These are phyloP conservation scores for Dendrolimus houi DNA, from an alignment of 2,888 invertebrate genomes.

Conservation along the genomic window DNA sequence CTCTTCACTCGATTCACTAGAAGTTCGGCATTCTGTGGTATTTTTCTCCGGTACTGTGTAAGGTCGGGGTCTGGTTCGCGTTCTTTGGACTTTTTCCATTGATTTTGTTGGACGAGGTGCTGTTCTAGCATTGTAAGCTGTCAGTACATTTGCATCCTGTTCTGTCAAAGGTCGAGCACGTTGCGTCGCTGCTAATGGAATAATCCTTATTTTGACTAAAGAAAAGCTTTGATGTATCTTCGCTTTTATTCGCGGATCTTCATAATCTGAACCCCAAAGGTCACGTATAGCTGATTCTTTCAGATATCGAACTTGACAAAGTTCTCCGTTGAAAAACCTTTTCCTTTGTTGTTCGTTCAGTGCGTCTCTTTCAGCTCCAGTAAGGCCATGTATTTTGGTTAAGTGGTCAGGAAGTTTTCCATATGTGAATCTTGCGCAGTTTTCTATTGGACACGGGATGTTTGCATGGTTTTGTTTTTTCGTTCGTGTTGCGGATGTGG, in stretches of 20 bases:
- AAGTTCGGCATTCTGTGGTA: constrained; percentile 47
- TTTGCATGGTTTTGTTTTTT: constrained; percentile 74
- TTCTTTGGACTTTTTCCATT: constrained; percentile 32
- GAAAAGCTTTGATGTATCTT: constrained; percentile 71
- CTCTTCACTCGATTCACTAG: constrained; percentile 69
- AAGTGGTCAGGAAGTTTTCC: constrained; percentile 71
- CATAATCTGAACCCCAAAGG: constrained; percentile 68
- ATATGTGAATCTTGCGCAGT: constrained; percentile 71
- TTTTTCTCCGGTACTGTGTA: constrained; percentile 50
- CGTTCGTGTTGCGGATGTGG: constrained; percentile 46
- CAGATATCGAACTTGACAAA: constrained; percentile 67
- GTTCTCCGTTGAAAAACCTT: constrained; percentile 71
- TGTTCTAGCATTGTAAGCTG: constrained; percentile 70
- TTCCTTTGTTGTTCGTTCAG: constrained; percentile 71
- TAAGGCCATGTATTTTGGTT: constrained; percentile 68
- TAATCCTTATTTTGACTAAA: constrained; percentile 68
- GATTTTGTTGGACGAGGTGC: constrained; percentile 55
- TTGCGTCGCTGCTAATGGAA: constrained; percentile 65
- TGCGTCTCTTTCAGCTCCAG: constrained; percentile 63
- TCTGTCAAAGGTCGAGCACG: constrained; percentile 63
- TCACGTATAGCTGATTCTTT: constrained; percentile 72
- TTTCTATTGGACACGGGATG: constrained; percentile 71
- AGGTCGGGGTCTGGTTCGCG: constrained; percentile 51
- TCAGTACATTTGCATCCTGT: constrained; percentile 70
- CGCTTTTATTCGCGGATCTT: constrained; percentile 62